phyloP scores from a whole-genome alignment of 37 sponge, comb jelly and placozoan genomes.

The Ephydatia muelleri region DNA sequence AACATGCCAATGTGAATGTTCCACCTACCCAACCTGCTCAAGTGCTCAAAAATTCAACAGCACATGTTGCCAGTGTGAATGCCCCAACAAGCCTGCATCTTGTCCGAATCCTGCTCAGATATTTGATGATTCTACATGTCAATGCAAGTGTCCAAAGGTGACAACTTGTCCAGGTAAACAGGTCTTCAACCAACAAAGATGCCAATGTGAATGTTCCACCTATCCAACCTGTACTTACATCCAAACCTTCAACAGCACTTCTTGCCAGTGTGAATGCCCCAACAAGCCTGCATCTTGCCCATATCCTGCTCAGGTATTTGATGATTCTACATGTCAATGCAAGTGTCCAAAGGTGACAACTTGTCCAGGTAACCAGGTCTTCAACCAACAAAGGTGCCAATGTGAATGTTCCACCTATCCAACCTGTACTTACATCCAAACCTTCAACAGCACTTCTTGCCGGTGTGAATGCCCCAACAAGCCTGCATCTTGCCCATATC shows the following conservation, averaged over 20 bases:
- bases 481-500: background rate
- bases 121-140: background rate
- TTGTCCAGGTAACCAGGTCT: background rate
- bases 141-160: background rate
- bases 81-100: background rate
- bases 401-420: conserved; percentile 3
- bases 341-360: background rate
- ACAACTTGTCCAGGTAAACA: background rate
- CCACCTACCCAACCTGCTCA: background rate
- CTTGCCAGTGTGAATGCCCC: background rate
- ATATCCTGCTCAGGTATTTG: background rate
- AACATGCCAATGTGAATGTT: conserved; percentile 40
- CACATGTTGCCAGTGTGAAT: background rate
- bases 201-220: conserved; percentile 39
- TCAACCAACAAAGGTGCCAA: background rate
- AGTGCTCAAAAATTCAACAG: background rate
- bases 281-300: background rate
- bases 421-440: background rate
- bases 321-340: background rate
- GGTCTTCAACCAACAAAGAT: conserved; percentile 19
- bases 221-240: background rate
- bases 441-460: background rate
- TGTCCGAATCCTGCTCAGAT: background rate
- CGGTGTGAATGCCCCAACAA: conserved; percentile 8
- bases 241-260: background rate